Conservation (phyloP, 2,888 invertebrate species). For the Latrodectus elegans region DNA sequence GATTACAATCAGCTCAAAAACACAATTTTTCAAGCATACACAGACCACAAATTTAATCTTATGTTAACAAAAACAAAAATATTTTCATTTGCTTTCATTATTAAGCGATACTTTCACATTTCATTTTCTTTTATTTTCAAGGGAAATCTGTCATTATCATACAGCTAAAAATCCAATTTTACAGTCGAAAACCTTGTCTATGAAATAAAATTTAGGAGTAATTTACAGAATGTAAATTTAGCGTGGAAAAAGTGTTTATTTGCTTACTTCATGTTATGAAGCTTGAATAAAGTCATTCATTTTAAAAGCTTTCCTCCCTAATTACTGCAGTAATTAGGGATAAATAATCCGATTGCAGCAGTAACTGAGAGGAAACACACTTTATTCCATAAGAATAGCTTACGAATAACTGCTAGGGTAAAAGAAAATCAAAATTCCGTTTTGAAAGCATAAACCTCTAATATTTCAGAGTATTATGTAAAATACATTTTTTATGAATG, state of each 20-base stretch:
- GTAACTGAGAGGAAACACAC: constrained; percentile 40
- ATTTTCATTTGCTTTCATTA: too few species aligned
- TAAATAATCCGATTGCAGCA: constrained; percentile 50
- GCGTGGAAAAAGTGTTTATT: neutral
- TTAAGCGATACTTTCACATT: too few species aligned
- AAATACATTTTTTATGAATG: neutral
- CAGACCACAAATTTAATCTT: too few species aligned
- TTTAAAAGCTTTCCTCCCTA: constrained; percentile 22
- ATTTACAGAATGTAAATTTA: too few species aligned
- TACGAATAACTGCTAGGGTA: constrained; percentile 16
- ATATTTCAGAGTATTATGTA: neutral
- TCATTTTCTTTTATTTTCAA: too few species aligned
- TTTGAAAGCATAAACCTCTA: constrained; percentile 24
- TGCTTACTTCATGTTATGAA: neutral
- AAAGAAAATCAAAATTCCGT: constrained; percentile 20
- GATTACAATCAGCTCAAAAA: too few species aligned
- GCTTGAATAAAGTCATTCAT: constrained; percentile 5
- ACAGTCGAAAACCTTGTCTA: too few species aligned
- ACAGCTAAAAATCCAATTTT: too few species aligned
- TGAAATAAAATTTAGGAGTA: too few species aligned
- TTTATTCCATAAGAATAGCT: constrained; percentile 42
- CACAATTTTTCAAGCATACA: too few species aligned
- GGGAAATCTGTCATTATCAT: too few species aligned
- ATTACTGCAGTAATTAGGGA: constrained; percentile 51
- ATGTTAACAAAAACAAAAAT: too few species aligned